Evolutionary conservation across 2,888 invertebrate genomes (phyloP), one percentile per base, ranked within the genome.

Genomic region (Dicranocentrus wangi): DNA sequence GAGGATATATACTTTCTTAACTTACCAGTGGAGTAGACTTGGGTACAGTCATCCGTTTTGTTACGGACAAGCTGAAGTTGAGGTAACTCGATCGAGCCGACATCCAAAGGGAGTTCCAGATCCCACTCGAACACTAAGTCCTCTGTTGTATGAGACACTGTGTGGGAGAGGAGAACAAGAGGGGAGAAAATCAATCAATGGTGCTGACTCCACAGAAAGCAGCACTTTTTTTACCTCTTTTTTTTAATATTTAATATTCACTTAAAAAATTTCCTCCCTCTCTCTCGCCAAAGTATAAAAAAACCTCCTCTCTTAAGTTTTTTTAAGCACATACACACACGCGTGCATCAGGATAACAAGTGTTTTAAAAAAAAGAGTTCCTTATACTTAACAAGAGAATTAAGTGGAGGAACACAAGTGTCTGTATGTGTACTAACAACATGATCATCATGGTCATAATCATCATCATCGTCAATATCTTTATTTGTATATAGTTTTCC

Each of bases 71-170:
- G 91, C 87, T 93, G 93, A 87, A 97, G 91, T 88, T 97, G 97
- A 0, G 97, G 97, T 87, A 97, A 90, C 89, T 97, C 95, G 82
- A 97, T 96, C 89, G 95, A 76, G 88, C 94, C 94, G 27, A 96
- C 96, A 68, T 95, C 96, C 77, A 97, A 90, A 0, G 96, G 95
- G 71, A 95, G 94, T 63, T 94, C 94, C 39, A 94, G 94, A 88
- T 96, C 95, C 97, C 97, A 97, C 89, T 95, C 94, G 90, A 97
- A 97, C 86, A 96, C 92, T 91, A 97, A 92, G 90, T 97, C 96
- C 87, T 96, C 95, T 15, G 96, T 96, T 27, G 97, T 97, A 89
- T 97, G 96, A 0, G 96, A 96, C 88, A 97, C 97, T 97, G 90
- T 84, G 23, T 13, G 58, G 7, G 42, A 21, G 19, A 51, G 51